Evolutionary conservation across 2,888 invertebrate genomes (phyloP), one percentile per base, ranked within the genome.

Genomic region (Dolomedes plantarius): DNA sequence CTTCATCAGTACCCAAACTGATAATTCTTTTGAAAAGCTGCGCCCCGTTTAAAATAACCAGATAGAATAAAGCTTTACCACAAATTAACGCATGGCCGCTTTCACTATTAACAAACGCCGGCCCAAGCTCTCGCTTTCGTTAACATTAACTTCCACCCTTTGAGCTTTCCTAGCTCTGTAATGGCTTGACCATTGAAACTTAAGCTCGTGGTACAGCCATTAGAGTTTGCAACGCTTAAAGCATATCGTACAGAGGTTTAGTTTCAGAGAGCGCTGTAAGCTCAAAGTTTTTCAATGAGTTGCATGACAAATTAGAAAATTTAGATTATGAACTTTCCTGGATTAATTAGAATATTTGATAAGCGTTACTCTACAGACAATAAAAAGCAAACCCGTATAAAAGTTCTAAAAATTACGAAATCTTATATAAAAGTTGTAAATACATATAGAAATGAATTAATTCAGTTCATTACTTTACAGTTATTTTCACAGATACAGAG

Each of bases 31-130:
- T 67, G 31, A 46, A 76, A 69, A 41, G 32, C 64, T 36, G 50
- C 69, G 28, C 46, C 64, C 56, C 78, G 71, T 78, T 78, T 71
- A 39, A 71, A 71, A 78, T 71, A 62, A 64, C 71, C 36, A 62
- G 71, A 64, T 64, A 62, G 39, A 78, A 23, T 62, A 19, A 69
- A 56, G 64, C 50, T 78, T 64, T 64, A 71, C 78, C 71, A 29
- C 71, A 78, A 71, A 71, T 78, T 62, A 46, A 78, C 78, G 78
- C 78, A 71, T 69, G 71, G 71, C 32, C 71, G 78, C 78, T 78
- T 78, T 78, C 41, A 56, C 69, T 71, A 71, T 78, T 71, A 78
- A 78, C 78, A 78, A 50, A 56, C 78, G 69, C 19, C 62, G 64
- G 69, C 71, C 75, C 64, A 28, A 36, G 75, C 39, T 69, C 62